Evolutionary conservation across 2,888 invertebrate species (phyloP).

Genomic region (Ptilodon capucinus): DNA sequence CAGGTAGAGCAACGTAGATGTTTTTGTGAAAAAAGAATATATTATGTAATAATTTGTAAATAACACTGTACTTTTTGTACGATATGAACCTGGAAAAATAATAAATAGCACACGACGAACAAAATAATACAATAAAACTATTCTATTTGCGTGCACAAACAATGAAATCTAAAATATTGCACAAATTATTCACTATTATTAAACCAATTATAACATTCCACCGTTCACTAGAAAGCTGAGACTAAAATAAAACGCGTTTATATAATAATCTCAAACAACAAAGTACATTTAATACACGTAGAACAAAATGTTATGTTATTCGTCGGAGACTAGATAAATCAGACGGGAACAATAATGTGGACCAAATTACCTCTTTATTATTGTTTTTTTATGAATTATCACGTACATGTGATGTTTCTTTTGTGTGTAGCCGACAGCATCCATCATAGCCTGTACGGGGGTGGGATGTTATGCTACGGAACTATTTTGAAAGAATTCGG

Average conservation of each 20-base stretch:
- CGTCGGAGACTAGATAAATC: conserved; percentile 54
- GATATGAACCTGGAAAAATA: too few relatives aligned
- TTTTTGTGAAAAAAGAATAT: too few relatives aligned
- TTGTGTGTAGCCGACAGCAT: conserved; percentile 66
- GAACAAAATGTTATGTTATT: conserved; percentile 34
- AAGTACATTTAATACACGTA: conserved; percentile 21
- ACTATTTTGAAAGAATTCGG: not conserved
- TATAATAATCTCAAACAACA: conserved; percentile 16
- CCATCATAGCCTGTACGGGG: conserved; percentile 58
- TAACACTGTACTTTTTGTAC: too few relatives aligned
- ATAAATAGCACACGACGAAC: too few relatives aligned
- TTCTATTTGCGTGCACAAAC: not conserved
- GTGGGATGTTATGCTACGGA: conserved; percentile 15
- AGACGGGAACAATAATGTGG: conserved; percentile 54
- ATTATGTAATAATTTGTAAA: too few relatives aligned
- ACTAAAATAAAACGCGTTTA: conserved; percentile 2
- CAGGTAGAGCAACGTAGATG: too few relatives aligned
- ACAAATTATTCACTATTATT: not conserved
- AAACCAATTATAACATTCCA: conserved; percentile 3
- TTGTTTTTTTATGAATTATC: conserved; percentile 75
- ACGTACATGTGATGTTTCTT: conserved; percentile 66
- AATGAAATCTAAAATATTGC: not conserved
- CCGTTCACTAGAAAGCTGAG: not conserved
- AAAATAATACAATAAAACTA: not conserved
- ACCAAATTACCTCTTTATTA: conserved; percentile 65